Evolutionary conservation across 2,113 vertebrate species (phyloP).

Genomic region (Myotis davidii): DNA sequence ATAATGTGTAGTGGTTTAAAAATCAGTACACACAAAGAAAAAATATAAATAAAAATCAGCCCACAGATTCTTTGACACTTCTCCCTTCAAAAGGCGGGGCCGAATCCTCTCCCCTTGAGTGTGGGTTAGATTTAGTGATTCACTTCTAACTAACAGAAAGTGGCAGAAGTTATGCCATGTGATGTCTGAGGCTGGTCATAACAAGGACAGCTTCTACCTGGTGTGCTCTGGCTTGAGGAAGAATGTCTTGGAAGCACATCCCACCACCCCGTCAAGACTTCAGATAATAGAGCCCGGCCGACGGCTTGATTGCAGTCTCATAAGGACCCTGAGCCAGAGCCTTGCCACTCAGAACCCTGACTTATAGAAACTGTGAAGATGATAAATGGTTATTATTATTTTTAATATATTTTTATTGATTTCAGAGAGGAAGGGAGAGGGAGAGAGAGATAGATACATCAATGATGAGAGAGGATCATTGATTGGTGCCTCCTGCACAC

Average conservation of each 20-base stretch:
- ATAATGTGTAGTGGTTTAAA: not conserved
- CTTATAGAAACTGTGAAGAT: not conserved
- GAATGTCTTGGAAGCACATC: not conserved
- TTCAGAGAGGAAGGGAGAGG: no score
- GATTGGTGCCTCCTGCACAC: no score
- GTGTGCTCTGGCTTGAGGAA: not conserved
- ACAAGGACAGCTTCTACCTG: not conserved
- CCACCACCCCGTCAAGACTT: not conserved
- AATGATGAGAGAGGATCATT: no score
- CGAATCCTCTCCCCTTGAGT: not conserved
- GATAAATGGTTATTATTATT: not conserved
- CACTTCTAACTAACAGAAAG: not conserved
- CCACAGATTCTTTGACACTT: not conserved
- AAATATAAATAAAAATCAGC: no score
- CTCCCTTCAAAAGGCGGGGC: not conserved
- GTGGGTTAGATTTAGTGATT: not conserved
- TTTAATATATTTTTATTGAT: no score
- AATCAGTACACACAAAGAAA: no score
- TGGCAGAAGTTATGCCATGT: not conserved
- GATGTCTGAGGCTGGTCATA: no score
- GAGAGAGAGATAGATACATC: no score
- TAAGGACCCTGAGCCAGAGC: not conserved
- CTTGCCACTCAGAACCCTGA: not conserved
- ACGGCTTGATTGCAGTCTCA: not conserved
- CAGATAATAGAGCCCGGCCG: fast-evolving